These are phyloP conservation scores for Vanacampus margaritifer DNA, from an alignment of 2,113 vertebrate genomes.

Conservation along the genomic window DNA sequence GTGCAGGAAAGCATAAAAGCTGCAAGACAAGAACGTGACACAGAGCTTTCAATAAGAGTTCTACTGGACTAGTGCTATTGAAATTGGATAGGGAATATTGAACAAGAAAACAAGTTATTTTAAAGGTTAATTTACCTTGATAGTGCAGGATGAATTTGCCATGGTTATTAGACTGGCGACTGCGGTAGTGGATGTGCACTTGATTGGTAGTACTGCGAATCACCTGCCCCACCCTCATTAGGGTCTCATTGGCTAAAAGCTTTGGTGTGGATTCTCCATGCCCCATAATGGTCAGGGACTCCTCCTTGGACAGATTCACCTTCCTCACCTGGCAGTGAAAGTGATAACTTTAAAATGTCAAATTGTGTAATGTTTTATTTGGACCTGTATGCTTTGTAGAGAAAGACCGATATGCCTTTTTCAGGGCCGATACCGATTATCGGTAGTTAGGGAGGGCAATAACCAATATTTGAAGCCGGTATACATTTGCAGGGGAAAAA, in stretches of 20 bases:
- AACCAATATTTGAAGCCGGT: too few relatives aligned
- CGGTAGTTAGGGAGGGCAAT: too few relatives aligned
- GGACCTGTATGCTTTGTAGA: too few relatives aligned
- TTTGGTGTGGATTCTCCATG: slow-evolving; percentile 73
- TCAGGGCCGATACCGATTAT: too few relatives aligned
- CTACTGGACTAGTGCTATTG: too few relatives aligned
- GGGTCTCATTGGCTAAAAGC: slow-evolving; percentile 84
- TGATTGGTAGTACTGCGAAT: slow-evolving; percentile 88
- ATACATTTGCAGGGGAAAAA: too few relatives aligned
- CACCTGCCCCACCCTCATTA: slow-evolving; percentile 87
- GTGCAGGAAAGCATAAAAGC: slow-evolving; percentile 86
- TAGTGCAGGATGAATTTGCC: slow-evolving; percentile 85
- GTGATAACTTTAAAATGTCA: neutral
- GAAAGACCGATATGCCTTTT: too few relatives aligned
- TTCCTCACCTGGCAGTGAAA: slow-evolving; percentile 77
- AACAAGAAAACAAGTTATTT: neutral
- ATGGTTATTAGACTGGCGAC: slow-evolving; percentile 76
- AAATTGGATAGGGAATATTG: too few relatives aligned
- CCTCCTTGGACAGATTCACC: slow-evolving; percentile 84
- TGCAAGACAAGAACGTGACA: slow-evolving; percentile 34
- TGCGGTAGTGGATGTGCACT: slow-evolving; percentile 85
- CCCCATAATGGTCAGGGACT: slow-evolving; percentile 81
- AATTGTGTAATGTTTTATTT: too few relatives aligned
- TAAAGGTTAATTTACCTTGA: slow-evolving; percentile 75
- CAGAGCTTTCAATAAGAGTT: neutral